Percentiles rank a stretch among this genome's conserved stretches.
phyloP scores from a whole-genome alignment of 2,113 vertebrate species.

The Heptranchias perlo region DNA sequence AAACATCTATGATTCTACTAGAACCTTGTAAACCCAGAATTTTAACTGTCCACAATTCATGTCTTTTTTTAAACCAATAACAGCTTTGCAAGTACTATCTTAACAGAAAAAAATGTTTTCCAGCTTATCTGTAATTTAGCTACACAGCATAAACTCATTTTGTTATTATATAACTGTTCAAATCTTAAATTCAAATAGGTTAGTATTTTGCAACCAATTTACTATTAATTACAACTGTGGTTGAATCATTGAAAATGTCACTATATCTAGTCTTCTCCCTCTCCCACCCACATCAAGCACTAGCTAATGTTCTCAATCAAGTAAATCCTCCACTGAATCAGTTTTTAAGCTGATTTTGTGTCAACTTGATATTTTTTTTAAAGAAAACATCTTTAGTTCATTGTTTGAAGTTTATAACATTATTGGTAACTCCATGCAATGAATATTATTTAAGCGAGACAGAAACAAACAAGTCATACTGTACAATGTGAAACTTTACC shows the following conservation, averaged over 20 bases:
- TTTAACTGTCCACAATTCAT: background rate
- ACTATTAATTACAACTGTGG: too few relatives aligned
- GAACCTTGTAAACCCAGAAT: background rate
- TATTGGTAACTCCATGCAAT: background rate
- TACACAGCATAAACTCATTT: background rate
- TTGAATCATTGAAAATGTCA: background rate
- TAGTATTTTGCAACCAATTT: too few relatives aligned
- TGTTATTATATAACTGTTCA: background rate
- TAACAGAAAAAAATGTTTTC: too few relatives aligned
- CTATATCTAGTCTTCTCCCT: background rate
- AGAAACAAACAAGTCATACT: too few relatives aligned
- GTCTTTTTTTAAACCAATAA: too few relatives aligned
- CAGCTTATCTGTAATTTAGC: background rate
- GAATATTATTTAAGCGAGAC: background rate
- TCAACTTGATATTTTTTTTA: too few relatives aligned
- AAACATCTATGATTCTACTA: background rate
- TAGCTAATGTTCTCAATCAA: background rate
- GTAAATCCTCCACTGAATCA: background rate
- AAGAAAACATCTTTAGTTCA: background rate
- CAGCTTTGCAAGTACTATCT: too few relatives aligned
- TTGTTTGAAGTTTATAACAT: background rate
- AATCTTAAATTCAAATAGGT: background rate
- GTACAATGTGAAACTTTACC: constrained; percentile 54
- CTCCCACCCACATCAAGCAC: background rate
- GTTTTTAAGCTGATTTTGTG: background rate